Evolutionary conservation across 2,113 vertebrate species (phyloP).

Genomic region (Glaucidium brasilianum): DNA sequence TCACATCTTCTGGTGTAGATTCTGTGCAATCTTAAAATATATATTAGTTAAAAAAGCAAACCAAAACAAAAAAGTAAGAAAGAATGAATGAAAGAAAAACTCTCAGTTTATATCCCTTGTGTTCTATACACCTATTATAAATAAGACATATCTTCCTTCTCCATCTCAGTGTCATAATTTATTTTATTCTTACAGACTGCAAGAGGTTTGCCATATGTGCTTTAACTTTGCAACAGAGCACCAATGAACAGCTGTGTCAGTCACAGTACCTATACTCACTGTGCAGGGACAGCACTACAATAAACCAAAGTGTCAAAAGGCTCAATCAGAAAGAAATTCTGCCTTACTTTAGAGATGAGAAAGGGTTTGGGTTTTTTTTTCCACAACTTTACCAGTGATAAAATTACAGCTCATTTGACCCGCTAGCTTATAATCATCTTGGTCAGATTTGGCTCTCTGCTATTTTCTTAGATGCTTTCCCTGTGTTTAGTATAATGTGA

Average conservation of each 20-base stretch:
- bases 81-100: slow-evolving; percentile 51
- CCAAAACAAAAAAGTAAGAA: slow-evolving; percentile 27
- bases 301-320: slow-evolving; percentile 67
- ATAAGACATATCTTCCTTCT: slow-evolving; percentile 79
- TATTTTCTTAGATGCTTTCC: slow-evolving; percentile 70
- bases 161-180: slow-evolving; percentile 67
- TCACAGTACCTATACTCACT: slow-evolving; percentile 26
- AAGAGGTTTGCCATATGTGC: slow-evolving; percentile 78
- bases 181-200: slow-evolving; percentile 66
- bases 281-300: slow-evolving; percentile 52
- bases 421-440: slow-evolving; percentile 53
- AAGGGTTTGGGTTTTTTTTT: background rate
- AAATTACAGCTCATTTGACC: slow-evolving; percentile 70
- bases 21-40: slow-evolving; percentile 91
- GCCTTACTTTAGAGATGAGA: slow-evolving; percentile 47
- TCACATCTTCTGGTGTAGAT: slow-evolving; percentile 86
- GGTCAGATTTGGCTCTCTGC: slow-evolving; percentile 74
- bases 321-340: slow-evolving; percentile 38
- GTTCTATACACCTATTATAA: slow-evolving; percentile 92
- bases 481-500: slow-evolving; percentile 73
- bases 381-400: slow-evolving; percentile 11
- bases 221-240: slow-evolving; percentile 79
- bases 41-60: slow-evolving; percentile 80
- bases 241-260: slow-evolving; percentile 63
- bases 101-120: slow-evolving; percentile 80